A percentile compares a stretch with the other conserved stretches of the same genome.
These are phyloP conservation scores for Psococerastis gibbosa DNA, from an alignment of 2,888 invertebrate species.

Conservation along the genomic window DNA sequence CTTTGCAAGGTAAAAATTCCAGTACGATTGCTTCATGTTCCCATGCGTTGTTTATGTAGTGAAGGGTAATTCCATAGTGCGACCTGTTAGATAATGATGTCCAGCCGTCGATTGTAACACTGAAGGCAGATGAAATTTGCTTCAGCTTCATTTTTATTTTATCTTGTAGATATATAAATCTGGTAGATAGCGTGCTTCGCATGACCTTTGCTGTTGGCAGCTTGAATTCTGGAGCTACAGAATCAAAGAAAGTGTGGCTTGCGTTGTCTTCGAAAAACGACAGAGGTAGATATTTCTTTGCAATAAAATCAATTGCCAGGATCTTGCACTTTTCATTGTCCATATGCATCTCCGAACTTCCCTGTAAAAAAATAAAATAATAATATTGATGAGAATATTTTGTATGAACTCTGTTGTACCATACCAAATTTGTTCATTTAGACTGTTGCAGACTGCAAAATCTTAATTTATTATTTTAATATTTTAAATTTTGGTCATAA, in stretches of 20 bases:
- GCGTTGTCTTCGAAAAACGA: conserved; percentile 9
- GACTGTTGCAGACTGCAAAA: too few relatives aligned
- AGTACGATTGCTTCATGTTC: conserved; percentile 17
- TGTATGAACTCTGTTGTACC: too few relatives aligned
- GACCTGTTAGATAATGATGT: conserved; percentile 17
- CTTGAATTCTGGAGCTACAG: conserved; percentile 6
- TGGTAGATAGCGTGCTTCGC: not conserved
- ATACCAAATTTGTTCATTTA: too few relatives aligned
- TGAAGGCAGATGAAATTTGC: conserved; percentile 16
- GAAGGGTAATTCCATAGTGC: conserved; percentile 19
- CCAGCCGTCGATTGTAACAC: conserved; percentile 19
- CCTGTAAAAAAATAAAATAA: too few relatives aligned
- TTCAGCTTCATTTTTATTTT: conserved; percentile 11
- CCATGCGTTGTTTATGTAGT: conserved; percentile 19
- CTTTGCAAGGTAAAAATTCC: conserved; percentile 18
- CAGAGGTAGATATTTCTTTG: conserved; percentile 8
- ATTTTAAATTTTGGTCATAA: too few relatives aligned
- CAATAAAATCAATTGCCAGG: not conserved
- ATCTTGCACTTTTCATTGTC: too few relatives aligned
- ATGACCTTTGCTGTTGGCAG: conserved; percentile 9
- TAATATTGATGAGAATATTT: too few relatives aligned
- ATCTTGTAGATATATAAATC: conserved; percentile 9
- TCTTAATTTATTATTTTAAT: too few relatives aligned
- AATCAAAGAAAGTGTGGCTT: conserved; percentile 8
- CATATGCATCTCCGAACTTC: too few relatives aligned